Evolutionary conservation across 2,113 vertebrate genomes (phyloP).

Genomic region (Microcebus tavaratra): DNA sequence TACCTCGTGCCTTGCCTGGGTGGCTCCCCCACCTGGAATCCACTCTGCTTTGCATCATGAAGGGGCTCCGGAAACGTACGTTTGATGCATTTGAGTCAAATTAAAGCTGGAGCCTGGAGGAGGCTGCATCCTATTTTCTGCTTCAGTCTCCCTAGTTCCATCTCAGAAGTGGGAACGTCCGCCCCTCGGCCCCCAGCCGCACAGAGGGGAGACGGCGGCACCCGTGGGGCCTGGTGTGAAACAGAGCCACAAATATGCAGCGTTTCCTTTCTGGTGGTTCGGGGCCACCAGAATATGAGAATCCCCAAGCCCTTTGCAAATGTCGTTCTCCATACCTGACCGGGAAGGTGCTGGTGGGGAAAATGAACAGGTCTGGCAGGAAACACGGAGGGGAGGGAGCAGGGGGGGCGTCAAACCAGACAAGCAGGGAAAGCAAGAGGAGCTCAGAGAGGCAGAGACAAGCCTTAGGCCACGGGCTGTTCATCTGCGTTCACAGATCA

Average conservation of each 20-base stretch:
- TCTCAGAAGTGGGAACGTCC: not conserved
- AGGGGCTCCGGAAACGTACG: not conserved
- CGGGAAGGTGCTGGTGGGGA: not conserved
- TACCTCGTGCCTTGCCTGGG: not conserved
- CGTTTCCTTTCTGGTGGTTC: not conserved
- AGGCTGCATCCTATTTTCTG: slow-evolving; percentile 19
- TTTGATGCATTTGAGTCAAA: slow-evolving; percentile 15
- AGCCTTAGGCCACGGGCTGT: not conserved
- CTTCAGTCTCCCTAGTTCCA: slow-evolving; percentile 13
- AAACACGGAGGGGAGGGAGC: not conserved
- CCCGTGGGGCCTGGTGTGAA: not conserved
- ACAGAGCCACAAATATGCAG: not conserved
- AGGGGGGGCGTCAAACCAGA: not conserved
- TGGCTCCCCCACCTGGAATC: not conserved
- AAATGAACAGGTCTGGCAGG: not conserved
- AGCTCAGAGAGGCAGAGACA: not conserved
- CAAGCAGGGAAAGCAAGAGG: too few relatives aligned
- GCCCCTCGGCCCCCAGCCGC: not conserved
- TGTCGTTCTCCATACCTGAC: slow-evolving; percentile 37
- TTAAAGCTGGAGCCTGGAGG: not conserved
- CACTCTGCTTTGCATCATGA: not conserved
- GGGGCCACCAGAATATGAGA: not conserved
- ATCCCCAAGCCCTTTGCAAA: slow-evolving; percentile 36
- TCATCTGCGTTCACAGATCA: not conserved
- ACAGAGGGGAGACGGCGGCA: not conserved